A percentile compares a stretch with the other conserved stretches of the same genome.
Conservation (phyloP, 2,113 vertebrate genomes). For the Rhipidura dahli region DNA sequence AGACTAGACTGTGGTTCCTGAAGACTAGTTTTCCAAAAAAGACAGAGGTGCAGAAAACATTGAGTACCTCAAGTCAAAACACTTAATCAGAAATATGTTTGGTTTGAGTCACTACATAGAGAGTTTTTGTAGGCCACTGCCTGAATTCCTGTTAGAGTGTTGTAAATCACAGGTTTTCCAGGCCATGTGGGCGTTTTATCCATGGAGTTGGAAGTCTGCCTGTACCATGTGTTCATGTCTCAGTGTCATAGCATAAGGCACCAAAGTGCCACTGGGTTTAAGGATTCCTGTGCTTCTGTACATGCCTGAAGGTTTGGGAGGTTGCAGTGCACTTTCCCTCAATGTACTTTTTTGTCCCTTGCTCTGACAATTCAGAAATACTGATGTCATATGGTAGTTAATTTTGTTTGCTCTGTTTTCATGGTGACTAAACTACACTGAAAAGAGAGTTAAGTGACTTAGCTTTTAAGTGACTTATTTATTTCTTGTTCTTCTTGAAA, state of each 20-base stretch:
- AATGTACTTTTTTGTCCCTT: neutral
- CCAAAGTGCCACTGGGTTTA: neutral
- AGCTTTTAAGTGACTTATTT: neutral
- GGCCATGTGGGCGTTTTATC: neutral
- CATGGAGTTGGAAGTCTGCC: neutral
- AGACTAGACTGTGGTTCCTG: neutral
- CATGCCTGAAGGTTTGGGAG: neutral
- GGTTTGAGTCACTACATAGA: neutral
- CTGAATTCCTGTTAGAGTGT: neutral
- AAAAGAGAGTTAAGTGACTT: neutral
- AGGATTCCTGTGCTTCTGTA: neutral
- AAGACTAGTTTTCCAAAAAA: neutral
- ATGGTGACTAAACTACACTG: neutral
- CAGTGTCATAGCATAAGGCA: neutral
- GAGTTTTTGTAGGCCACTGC: neutral
- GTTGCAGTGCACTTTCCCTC: neutral
- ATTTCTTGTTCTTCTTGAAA: neutral
- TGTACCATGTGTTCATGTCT: neutral
- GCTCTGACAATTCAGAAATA: neutral
- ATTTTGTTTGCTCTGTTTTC: neutral
- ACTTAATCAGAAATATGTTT: neutral
- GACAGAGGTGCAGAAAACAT: neutral
- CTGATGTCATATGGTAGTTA: neutral
- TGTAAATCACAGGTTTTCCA: neutral
- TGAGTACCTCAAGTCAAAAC: neutral